Evolutionary conservation across 2,888 invertebrate species (phyloP).

Genomic region (Lithophane socia): DNA sequence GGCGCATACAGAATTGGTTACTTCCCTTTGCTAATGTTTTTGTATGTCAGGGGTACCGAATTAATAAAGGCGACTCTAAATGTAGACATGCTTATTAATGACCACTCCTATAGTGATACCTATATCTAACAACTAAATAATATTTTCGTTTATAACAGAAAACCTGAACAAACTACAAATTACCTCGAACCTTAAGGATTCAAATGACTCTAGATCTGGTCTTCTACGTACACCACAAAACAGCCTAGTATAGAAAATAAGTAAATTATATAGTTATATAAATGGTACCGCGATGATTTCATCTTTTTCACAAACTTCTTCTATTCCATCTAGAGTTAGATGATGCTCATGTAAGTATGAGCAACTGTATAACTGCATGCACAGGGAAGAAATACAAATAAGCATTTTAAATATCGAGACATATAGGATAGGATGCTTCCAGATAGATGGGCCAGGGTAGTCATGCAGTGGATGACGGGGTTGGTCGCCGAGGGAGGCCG

Average conservation of each 20-base stretch:
- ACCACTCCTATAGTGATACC: too few species aligned
- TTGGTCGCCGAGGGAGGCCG: not conserved
- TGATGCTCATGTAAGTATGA: not conserved
- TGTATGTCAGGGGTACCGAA: not conserved
- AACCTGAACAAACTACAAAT: not conserved
- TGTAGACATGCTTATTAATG: not conserved
- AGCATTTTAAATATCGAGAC: not conserved
- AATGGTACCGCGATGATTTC: constrained; percentile 2
- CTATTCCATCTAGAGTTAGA: not conserved
- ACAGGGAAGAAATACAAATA: constrained; percentile 13
- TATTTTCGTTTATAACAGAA: not conserved
- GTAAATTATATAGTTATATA: not conserved
- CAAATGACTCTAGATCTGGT: not conserved
- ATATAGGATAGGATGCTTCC: not conserved
- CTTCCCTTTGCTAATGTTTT: constrained; percentile 2
- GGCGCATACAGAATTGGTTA: not conserved
- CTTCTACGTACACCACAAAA: constrained; percentile 5
- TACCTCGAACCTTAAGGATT: not conserved
- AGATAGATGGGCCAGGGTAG: not conserved
- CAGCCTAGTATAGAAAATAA: not conserved
- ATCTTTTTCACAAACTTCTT: not conserved
- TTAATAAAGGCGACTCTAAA: not conserved
- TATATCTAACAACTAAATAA: not conserved
- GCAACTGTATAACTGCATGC: constrained; percentile 24
- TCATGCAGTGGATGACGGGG: not conserved